phyloP scores from a whole-genome alignment of 2,113 vertebrate species.

The Catharus fuscescens region DNA sequence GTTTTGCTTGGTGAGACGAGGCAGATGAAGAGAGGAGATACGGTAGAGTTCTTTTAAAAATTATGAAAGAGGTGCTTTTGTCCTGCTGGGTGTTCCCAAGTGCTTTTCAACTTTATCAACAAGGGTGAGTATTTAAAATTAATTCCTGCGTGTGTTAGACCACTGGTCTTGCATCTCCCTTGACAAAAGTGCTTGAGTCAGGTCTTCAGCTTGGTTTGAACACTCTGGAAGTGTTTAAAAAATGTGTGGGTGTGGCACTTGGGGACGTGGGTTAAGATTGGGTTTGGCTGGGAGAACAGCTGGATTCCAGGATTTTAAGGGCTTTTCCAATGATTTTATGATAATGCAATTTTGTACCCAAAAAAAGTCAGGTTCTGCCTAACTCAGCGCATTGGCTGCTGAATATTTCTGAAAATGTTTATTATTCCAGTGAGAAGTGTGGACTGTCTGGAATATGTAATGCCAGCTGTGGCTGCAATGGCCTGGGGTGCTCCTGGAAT shows the following conservation, averaged over 20 bases:
- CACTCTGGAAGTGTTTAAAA: not conserved
- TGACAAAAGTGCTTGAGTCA: fast-evolving
- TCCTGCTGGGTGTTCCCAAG: fast-evolving
- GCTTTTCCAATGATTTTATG: not conserved
- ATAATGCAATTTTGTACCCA: not conserved
- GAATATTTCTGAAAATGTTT: not conserved
- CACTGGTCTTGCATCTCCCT: not conserved
- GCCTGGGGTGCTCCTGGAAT: not conserved
- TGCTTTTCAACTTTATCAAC: not conserved
- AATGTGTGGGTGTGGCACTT: not conserved
- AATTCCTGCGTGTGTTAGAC: not conserved
- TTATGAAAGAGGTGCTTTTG: not conserved
- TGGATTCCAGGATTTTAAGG: not conserved
- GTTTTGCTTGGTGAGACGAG: not conserved
- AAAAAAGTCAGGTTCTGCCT: not conserved
- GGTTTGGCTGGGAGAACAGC: not conserved
- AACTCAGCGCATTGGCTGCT: fast-evolving
- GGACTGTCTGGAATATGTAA: not conserved
- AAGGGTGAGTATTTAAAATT: not conserved
- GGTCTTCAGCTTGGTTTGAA: not conserved
- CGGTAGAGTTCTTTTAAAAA: not conserved
- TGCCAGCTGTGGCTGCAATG: not conserved
- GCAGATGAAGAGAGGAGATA: not conserved
- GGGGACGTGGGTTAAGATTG: not conserved
- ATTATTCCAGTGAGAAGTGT: not conserved